A percentile compares a stretch with the other conserved stretches of the same genome.
Conservation (phyloP, 2,888 invertebrate genomes). For the Pyrrhia umbra region DNA sequence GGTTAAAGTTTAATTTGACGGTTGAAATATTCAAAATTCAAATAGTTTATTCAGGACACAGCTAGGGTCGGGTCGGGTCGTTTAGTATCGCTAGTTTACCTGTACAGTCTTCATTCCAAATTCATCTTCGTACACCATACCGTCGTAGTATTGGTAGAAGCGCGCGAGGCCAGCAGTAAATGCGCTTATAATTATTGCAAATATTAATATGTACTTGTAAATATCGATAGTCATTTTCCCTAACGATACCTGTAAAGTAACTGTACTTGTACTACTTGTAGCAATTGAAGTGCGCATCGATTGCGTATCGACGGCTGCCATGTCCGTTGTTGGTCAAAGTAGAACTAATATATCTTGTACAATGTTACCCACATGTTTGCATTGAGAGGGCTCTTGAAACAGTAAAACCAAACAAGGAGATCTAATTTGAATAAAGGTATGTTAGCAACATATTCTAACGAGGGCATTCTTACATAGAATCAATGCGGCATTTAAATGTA, state of each 20-base stretch:
- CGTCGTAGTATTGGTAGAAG: conserved; percentile 92
- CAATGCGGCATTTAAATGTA: conserved; percentile 62
- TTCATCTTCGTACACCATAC: conserved; percentile 90
- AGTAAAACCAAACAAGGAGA: conserved; percentile 58
- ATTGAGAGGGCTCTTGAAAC: conserved; percentile 45
- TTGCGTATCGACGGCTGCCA: conserved; percentile 33
- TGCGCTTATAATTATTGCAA: conserved; percentile 90
- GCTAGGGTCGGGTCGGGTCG: conserved; percentile 8
- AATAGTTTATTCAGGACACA: conserved; percentile 12
- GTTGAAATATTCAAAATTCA: conserved; percentile 25
- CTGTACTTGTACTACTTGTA: conserved; percentile 29
- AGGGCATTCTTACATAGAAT: conserved; percentile 65
- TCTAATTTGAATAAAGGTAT: conserved; percentile 62
- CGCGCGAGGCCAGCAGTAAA: conserved; percentile 91
- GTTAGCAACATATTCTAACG: conserved; percentile 64
- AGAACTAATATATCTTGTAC: conserved; percentile 26
- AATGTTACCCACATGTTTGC: conserved; percentile 29
- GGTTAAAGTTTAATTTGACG: conserved; percentile 51
- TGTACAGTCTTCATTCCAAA: conserved; percentile 90
- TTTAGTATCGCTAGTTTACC: conserved; percentile 60
- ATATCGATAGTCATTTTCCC: conserved; percentile 93
- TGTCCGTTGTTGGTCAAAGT: conserved; percentile 14
- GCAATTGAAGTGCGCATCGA: conserved; percentile 33
- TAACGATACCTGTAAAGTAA: conserved; percentile 89
- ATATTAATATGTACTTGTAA: conserved; percentile 91